phyloP scores from a whole-genome alignment of 2,888 invertebrate species.

The Pheosia tremula region DNA sequence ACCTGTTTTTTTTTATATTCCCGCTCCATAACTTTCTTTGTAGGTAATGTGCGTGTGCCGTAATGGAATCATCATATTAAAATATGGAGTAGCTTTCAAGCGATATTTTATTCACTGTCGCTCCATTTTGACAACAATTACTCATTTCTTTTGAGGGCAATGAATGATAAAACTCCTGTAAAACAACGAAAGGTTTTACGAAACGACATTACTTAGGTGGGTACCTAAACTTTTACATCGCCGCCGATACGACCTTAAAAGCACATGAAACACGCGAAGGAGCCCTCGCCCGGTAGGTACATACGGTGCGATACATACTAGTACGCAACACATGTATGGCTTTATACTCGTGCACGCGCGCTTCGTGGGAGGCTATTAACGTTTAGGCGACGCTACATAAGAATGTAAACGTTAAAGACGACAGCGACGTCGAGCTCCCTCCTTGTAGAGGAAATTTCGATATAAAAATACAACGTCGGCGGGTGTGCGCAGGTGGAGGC shows the following conservation, averaged over 20 bases:
- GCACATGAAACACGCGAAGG: constrained; percentile 68
- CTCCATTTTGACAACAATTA: constrained; percentile 58
- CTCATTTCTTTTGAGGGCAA: constrained; percentile 61
- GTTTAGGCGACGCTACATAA: constrained; percentile 83
- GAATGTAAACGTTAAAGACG: constrained; percentile 85
- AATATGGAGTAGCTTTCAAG: constrained; percentile 41
- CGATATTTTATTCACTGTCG: constrained; percentile 63
- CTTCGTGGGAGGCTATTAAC: constrained; percentile 79
- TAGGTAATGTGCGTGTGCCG: constrained; percentile 1
- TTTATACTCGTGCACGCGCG: constrained; percentile 58
- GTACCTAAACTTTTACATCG: constrained; percentile 57
- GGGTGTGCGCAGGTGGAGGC: constrained; percentile 54
- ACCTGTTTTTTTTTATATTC: constrained; percentile 31
- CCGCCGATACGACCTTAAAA: constrained; percentile 61
- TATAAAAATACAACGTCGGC: constrained; percentile 81
- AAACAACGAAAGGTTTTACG: constrained; percentile 72
- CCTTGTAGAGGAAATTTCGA: constrained; percentile 82
- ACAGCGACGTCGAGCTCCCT: constrained; percentile 72
- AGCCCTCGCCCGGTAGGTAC: constrained; percentile 23
- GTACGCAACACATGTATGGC: constrained; percentile 27
- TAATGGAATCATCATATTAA: constrained; percentile 34
- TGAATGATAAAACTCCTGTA: constrained; percentile 59
- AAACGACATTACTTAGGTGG: constrained; percentile 63
- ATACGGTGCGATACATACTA: constrained; percentile 17
- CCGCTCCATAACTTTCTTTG: not conserved